Conservation (phyloP, 2,113 vertebrate genomes). For the Eulacestoma nigropectus region DNA sequence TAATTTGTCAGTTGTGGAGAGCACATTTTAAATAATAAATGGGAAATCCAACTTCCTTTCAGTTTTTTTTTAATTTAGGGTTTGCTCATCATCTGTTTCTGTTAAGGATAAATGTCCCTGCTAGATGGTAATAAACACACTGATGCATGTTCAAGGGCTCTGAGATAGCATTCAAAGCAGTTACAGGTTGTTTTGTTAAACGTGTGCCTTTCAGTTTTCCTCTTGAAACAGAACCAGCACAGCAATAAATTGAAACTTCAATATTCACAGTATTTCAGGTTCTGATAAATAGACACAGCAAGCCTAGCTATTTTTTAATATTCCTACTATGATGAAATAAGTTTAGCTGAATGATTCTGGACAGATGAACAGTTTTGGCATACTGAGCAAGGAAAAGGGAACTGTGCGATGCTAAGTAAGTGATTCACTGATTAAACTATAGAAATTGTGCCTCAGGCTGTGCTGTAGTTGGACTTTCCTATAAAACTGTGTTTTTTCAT, state of each 20-base stretch:
- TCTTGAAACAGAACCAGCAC: background rate
- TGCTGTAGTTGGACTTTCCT: background rate
- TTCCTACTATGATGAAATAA: slow-evolving; percentile 19
- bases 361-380: background rate
- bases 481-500: slow-evolving; percentile 1
- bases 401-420: background rate
- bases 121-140: background rate
- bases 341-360: slow-evolving; percentile 13
- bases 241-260: slow-evolving; percentile 32
- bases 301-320: slow-evolving; percentile 31
- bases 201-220: slow-evolving; percentile 19
- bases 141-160: background rate
- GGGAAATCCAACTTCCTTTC: background rate
- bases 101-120: background rate
- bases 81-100: background rate
- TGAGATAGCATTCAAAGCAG: background rate
- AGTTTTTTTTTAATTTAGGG: background rate
- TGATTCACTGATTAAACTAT: slow-evolving; percentile 11
- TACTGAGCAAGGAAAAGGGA: background rate
- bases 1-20: background rate
- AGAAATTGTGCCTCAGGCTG: slow-evolving; percentile 20
- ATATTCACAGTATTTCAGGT: background rate
- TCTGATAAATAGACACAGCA: slow-evolving; percentile 10
- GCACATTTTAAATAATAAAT: background rate
- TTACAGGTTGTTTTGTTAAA: slow-evolving; percentile 23